These are phyloP conservation scores for Misgurnus mizolepis DNA, from an alignment of 2,113 vertebrate species.

Conservation along the genomic window DNA sequence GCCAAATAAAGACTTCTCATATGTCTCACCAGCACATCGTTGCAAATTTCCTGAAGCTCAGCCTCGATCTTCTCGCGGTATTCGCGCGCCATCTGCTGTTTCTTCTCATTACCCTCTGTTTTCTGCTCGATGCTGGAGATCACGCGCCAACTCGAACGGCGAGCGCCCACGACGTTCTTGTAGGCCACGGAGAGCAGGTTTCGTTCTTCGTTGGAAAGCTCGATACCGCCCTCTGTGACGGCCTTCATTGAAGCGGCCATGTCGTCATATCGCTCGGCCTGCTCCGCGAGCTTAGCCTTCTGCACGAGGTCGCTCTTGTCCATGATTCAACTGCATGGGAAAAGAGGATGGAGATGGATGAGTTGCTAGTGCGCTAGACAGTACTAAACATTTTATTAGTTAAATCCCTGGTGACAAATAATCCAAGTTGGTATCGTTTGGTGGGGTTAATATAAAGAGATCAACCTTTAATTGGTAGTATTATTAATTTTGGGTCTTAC, in stretches of 20 bases:
- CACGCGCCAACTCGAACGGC: constrained; percentile 94
- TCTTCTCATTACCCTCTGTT: constrained; percentile 94
- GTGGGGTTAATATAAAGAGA: constrained; percentile 8
- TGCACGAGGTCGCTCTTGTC: constrained; percentile 97
- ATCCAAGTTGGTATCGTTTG: background rate
- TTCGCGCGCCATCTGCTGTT: constrained; percentile 93
- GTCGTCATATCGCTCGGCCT: constrained; percentile 97
- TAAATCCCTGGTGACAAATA: background rate
- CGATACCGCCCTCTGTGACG: constrained; percentile 91
- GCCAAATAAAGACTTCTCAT: background rate
- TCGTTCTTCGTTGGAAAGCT: constrained; percentile 96
- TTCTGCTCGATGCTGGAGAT: constrained; percentile 98
- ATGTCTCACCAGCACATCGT: constrained; percentile 90
- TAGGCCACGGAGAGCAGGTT: constrained; percentile 98
- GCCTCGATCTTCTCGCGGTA: constrained; percentile 95
- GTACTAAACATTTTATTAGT: no score
- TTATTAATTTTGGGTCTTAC: constrained; percentile 19
- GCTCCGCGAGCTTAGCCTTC: constrained; percentile 97
- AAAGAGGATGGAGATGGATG: no score
- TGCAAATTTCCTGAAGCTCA: constrained; percentile 96
- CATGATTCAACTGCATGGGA: constrained; percentile 81
- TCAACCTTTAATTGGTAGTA: constrained; percentile 16
- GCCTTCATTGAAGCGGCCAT: constrained; percentile 98
- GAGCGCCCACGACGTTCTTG: constrained; percentile 97
- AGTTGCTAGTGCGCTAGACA: no score